Conservation (phyloP, 1,140 invertebrate species). For the Sarcophaga peregrina region DNA sequence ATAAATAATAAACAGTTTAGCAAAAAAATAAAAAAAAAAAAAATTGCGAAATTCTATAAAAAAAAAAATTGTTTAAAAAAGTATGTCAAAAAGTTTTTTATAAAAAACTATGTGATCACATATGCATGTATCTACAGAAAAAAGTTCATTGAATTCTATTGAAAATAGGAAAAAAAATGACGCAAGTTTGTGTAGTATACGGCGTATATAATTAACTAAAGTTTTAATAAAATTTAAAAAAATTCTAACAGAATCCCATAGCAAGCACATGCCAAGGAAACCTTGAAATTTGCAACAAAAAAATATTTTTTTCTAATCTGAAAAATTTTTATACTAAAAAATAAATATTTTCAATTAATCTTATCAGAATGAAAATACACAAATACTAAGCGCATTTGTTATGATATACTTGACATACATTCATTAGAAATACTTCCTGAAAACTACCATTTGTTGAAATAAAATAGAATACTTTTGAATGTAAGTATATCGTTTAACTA, state of each 20-base stretch:
- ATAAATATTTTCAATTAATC: not conserved
- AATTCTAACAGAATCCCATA: no score
- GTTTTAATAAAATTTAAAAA: not conserved
- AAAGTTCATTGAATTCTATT: conserved; percentile 28
- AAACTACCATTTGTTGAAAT: not conserved
- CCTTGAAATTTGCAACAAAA: conserved; percentile 16
- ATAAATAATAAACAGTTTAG: not conserved
- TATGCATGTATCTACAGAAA: no score
- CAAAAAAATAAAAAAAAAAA: not conserved
- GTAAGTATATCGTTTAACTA: not conserved
- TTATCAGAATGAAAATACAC: not conserved
- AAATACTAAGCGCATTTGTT: not conserved
- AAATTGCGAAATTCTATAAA: no score
- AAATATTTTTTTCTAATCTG: not conserved
- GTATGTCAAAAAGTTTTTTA: no score
- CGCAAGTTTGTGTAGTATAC: not conserved
- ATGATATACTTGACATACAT: not conserved
- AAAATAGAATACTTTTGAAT: not conserved
- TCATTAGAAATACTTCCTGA: not conserved
- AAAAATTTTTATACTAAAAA: not conserved
- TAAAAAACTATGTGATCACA: no score
- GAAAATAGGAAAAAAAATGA: not conserved
- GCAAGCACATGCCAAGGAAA: not conserved
- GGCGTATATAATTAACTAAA: not conserved
- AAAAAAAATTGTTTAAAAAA: no score